phyloP scores from a whole-genome alignment of 2,113 vertebrate species.

The Boleophthalmus pectinirostris region DNA sequence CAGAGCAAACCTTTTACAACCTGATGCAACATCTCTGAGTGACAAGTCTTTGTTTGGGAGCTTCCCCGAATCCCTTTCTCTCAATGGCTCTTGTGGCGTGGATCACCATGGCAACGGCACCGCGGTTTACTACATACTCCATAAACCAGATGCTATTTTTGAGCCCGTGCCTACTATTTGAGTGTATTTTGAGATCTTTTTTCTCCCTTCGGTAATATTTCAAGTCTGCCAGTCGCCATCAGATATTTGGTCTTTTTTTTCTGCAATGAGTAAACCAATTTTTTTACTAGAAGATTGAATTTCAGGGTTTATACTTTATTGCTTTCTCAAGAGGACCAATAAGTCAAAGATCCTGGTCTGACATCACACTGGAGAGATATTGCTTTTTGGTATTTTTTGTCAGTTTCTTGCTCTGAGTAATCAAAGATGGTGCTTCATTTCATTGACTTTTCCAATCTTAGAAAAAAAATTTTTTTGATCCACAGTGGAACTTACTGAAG shows the following conservation, averaged over 20 bases:
- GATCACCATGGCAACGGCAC: background rate
- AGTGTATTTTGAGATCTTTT: background rate
- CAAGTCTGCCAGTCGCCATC: background rate
- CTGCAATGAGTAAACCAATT: background rate
- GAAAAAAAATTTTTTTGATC: too few relatives aligned
- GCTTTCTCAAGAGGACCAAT: background rate
- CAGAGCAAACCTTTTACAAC: background rate
- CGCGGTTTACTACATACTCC: constrained; percentile 1
- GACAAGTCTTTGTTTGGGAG: constrained; percentile 7
- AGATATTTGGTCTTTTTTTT: background rate
- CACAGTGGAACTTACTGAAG: too few relatives aligned
- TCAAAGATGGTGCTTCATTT: background rate
- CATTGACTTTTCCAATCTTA: background rate
- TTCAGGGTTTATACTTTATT: constrained; percentile 1
- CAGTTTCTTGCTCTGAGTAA: background rate
- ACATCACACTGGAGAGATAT: background rate
- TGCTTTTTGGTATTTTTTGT: background rate
- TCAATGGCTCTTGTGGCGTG: constrained; percentile 10
- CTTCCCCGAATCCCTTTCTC: background rate
- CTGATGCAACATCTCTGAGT: background rate
- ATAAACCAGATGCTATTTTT: constrained; percentile 4
- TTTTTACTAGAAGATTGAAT: background rate
- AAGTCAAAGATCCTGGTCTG: background rate
- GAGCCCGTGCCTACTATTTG: background rate
- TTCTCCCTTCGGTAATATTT: background rate